Evolutionary conservation across 1,140 invertebrate genomes (phyloP).

Genomic region (Ylistrum balloti): DNA sequence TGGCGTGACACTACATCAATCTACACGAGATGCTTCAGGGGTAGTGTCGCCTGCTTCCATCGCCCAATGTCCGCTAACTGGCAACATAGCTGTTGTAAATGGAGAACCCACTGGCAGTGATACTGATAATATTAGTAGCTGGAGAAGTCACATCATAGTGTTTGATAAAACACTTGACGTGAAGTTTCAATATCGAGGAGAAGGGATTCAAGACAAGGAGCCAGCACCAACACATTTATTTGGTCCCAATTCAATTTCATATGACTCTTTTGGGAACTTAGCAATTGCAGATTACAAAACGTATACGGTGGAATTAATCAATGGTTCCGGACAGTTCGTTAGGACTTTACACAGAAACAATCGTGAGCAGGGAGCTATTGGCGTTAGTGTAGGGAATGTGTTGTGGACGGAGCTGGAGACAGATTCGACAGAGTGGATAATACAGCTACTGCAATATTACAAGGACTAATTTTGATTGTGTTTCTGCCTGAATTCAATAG

Average conservation of each 20-base stretch:
- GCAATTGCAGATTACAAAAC: constrained; percentile 4
- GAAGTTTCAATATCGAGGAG: background rate
- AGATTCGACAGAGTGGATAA: background rate
- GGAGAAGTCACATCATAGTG: background rate
- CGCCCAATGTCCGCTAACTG: background rate
- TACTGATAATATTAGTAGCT: background rate
- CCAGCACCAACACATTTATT: background rate
- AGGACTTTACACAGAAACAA: background rate
- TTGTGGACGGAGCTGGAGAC: background rate
- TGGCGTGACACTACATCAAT: background rate
- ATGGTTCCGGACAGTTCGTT: background rate
- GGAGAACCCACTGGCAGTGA: background rate
- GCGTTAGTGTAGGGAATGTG: background rate
- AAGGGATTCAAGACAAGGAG: background rate
- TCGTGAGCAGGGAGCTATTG: background rate
- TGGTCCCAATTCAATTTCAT: background rate
- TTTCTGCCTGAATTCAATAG: background rate
- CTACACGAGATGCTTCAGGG: background rate
- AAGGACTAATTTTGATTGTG: background rate
- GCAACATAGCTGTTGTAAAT: background rate
- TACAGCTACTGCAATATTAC: constrained; percentile 4
- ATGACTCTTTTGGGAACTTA: constrained; percentile 38
- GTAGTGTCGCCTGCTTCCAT: background rate
- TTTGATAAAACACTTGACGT: background rate
- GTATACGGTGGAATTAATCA: background rate